Evolutionary conservation across 2,888 invertebrate species (phyloP).

Genomic region (Melolontha melolontha): DNA sequence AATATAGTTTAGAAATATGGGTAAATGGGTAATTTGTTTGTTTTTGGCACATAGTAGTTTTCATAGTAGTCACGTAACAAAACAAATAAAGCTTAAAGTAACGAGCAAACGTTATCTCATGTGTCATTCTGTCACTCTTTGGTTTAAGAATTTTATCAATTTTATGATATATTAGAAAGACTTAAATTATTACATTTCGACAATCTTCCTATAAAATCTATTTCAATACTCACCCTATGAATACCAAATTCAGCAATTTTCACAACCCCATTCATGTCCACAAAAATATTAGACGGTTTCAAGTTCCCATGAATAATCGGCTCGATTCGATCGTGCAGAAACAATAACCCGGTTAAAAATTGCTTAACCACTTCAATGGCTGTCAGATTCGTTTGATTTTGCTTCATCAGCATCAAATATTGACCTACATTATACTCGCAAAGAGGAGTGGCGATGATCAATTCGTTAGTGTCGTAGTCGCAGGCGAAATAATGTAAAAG

Average conservation of each 20-base stretch:
- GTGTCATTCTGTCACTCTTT: too few relatives aligned
- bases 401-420: conserved; percentile 58
- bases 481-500: conserved; percentile 59
- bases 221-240: conserved; percentile 56
- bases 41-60: too few relatives aligned
- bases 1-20: too few relatives aligned
- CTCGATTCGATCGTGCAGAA: conserved; percentile 59
- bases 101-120: too few relatives aligned
- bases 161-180: too few relatives aligned
- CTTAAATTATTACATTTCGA: too few relatives aligned
- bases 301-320: conserved; percentile 65
- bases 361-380: conserved; percentile 56
- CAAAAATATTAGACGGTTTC: conserved; percentile 65
- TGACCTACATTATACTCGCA: conserved; percentile 64
- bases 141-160: too few relatives aligned
- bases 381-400: conserved; percentile 52
- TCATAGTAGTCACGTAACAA: too few relatives aligned
- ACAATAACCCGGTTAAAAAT: conserved; percentile 58
- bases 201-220: too few relatives aligned
- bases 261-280: conserved; percentile 61
- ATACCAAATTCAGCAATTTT: conserved; percentile 65
- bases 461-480: conserved; percentile 56
- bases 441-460: conserved; percentile 60
- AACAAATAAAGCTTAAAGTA: too few relatives aligned
- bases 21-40: too few relatives aligned